Evolutionary conservation across 1,140 invertebrate genomes (phyloP).

Genomic region (Chironomus tepperi): DNA sequence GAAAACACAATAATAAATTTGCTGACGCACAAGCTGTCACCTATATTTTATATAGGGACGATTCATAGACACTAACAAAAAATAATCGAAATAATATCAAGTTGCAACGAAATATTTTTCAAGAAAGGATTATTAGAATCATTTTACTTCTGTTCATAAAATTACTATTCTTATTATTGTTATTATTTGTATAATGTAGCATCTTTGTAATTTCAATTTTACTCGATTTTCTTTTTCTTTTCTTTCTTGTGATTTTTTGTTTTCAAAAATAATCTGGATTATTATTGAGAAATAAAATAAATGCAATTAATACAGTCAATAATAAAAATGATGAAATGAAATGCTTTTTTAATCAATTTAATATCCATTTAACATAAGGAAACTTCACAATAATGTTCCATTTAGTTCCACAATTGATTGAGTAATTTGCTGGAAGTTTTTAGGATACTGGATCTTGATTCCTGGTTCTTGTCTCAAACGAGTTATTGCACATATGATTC

Average conservation of each 20-base stretch:
- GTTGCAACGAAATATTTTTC: conserved; percentile 7
- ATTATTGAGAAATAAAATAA: background rate
- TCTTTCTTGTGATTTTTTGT: no score
- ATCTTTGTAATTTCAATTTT: background rate
- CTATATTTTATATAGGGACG: background rate
- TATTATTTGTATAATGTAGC: no score
- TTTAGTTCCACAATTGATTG: no score
- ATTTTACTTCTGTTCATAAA: background rate
- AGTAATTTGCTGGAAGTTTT: background rate
- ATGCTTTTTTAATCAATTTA: background rate
- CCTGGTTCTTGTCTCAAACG: no score
- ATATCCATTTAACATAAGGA: background rate
- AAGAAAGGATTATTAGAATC: background rate
- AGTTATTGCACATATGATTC: no score
- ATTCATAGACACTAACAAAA: background rate
- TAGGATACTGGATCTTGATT: background rate
- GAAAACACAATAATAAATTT: no score
- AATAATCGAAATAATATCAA: conserved; percentile 3
- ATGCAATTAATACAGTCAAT: background rate
- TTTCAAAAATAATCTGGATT: no score
- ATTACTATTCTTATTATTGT: background rate
- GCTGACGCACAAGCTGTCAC: background rate
- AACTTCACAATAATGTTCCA: no score
- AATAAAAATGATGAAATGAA: background rate
- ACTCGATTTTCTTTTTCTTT: background rate